Base-by-base conservation (phyloP, 2,797 vertebrate genomes). In the Euthynnus affinis region DNA sequence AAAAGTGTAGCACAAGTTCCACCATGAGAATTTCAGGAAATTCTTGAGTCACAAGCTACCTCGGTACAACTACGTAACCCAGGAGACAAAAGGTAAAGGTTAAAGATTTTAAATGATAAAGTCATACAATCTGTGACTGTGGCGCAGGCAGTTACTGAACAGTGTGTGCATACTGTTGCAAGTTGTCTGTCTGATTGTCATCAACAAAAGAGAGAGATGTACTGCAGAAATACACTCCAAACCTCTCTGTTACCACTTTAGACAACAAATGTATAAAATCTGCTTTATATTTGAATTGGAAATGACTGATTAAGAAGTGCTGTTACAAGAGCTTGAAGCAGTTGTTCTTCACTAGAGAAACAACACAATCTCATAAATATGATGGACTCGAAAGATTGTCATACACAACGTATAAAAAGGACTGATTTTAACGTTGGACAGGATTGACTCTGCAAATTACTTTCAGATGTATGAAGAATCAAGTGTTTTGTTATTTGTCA, bases 151-250 rank as follows among this genome's bases (percentile, higher is more conserved):
- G 67, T 25, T 58, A 64, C 53, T 44, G n/a, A 23, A 20, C 49
- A 76, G 64, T 22, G 17, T 18, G 15, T 48, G 44, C 17, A 4
- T 59, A 23, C n/a, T 17, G 29, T 12, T 55, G 40, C n/a, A 74
- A 71, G 23, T 17, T 18, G 10, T 68, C 57, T 25, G 14, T 76
- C 64, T 72, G 85, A 89, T 87, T 88, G 85, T 92, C 83, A 49
- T 58, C 55, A 64, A 76, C 15, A 83, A 48, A 49, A 71, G 6
- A 79, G 14, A 65, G 14, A 65, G n/a, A 57, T 60, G 23, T 9
- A 15, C 14, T 72, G 67, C 73, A 72, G 18, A 49, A 52, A 40
- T 1, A 32, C 14, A 56, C 71, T 66, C 65, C 48, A 62, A 40
- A 71, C 27, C 4, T 66, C 1, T 42, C 34, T 56, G 5, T 53